Evolutionary conservation across 2,113 vertebrate species (phyloP).

Genomic region (Acanthochromis polyacanthus): DNA sequence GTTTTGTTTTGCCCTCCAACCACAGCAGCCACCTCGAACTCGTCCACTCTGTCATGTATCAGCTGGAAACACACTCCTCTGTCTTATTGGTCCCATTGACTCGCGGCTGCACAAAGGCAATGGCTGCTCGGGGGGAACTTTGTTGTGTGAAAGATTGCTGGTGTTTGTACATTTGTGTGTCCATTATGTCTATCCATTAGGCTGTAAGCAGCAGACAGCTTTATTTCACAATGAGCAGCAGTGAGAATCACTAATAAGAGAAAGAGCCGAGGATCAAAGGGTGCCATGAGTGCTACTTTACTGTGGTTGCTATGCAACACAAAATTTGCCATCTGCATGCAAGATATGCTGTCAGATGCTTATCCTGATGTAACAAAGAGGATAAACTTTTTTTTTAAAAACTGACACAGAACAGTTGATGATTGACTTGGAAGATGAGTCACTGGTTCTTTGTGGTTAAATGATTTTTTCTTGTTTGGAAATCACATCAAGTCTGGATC

Average conservation of each 20-base stretch:
- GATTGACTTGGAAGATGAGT: not conserved
- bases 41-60: slow-evolving; percentile 57
- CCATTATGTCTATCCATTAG: slow-evolving; percentile 33
- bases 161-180: slow-evolving; percentile 20
- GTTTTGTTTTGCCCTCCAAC: slow-evolving; percentile 76
- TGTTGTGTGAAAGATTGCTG: slow-evolving; percentile 21
- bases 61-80: slow-evolving; percentile 64
- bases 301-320: slow-evolving; percentile 48
- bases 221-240: slow-evolving; percentile 35
- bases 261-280: slow-evolving; percentile 54
- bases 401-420: not conserved
- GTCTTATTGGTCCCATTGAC: slow-evolving; percentile 59
- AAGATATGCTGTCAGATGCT: slow-evolving; percentile 15
- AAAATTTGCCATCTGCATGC: slow-evolving; percentile 27
- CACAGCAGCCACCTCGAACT: slow-evolving; percentile 50
- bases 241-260: slow-evolving; percentile 30
- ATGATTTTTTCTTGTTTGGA: slow-evolving; percentile 11
- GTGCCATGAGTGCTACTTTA: slow-evolving; percentile 22
- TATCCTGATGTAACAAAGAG: slow-evolving; percentile 38
- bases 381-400: slow-evolving; percentile 12
- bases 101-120: slow-evolving; percentile 42
- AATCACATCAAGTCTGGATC: not conserved
- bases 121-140: slow-evolving; percentile 42
- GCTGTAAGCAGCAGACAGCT: slow-evolving; percentile 39
- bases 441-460: not conserved